Conservation (phyloP, 2,797 vertebrate genomes). For the Leptatherina wallacei region DNA sequence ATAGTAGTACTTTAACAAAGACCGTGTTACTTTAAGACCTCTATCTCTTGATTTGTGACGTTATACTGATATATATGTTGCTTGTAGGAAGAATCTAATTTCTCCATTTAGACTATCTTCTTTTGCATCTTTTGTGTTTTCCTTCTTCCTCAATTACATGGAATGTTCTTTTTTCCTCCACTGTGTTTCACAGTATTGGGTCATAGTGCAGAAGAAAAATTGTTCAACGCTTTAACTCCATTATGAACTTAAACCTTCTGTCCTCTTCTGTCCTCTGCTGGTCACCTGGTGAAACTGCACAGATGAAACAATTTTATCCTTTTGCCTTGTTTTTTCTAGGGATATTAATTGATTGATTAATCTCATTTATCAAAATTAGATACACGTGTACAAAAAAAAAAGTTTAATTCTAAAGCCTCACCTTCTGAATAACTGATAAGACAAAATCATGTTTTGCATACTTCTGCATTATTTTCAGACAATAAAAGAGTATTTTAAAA, state of each 20-base stretch:
- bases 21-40: not conserved
- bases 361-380: not conserved
- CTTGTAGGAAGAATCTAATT: not conserved
- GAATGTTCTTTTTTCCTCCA: not conserved
- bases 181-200: not conserved
- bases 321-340: not conserved
- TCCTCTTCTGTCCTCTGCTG: slow-evolving; percentile 59
- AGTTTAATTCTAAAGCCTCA: not conserved
- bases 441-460: not conserved
- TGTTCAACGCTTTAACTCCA: not conserved
- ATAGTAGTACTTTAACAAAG: not conserved
- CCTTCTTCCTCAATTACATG: not conserved
- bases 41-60: not conserved
- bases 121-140: not conserved
- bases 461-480: not conserved
- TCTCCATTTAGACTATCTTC: not conserved
- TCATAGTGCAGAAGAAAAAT: not conserved
- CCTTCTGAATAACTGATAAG: not conserved
- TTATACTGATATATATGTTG: not conserved
- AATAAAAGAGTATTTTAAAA: not conserved
- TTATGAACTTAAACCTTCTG: not conserved
- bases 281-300: not conserved
- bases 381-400: not conserved
- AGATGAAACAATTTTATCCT: not conserved
- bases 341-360: not conserved